phyloP scores from a whole-genome alignment of 1,140 invertebrate species.

The Pseudachorutes palmiensis region DNA sequence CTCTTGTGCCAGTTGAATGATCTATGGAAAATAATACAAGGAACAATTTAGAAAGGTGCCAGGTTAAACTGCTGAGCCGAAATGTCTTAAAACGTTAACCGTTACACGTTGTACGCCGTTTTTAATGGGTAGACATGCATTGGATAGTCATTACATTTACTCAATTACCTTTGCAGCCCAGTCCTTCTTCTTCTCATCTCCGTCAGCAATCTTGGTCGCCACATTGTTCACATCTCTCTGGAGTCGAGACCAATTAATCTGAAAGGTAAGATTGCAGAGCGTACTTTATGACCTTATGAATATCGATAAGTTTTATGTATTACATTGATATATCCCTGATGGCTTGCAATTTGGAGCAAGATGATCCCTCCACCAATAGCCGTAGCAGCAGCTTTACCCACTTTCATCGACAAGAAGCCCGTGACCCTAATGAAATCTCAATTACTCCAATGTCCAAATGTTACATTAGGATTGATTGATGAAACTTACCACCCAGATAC shows the following conservation, averaged over 20 bases:
- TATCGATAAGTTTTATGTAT: slow-evolving; percentile 31
- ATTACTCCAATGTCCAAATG: background rate
- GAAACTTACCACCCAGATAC: slow-evolving; percentile 71
- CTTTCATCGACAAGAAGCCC: slow-evolving; percentile 81
- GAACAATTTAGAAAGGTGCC: slow-evolving; percentile 10
- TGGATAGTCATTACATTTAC: background rate
- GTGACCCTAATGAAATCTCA: slow-evolving; percentile 58
- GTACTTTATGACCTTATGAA: background rate
- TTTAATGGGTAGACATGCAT: too few species aligned
- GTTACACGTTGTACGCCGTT: background rate
- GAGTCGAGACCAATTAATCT: slow-evolving; percentile 77
- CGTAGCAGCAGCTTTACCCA: slow-evolving; percentile 80
- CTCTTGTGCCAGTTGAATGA: slow-evolving; percentile 65
- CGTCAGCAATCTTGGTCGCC: slow-evolving; percentile 65
- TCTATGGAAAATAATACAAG: slow-evolving; percentile 25
- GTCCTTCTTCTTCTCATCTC: slow-evolving; percentile 52
- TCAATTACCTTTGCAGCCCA: slow-evolving; percentile 72
- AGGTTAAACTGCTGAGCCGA: background rate
- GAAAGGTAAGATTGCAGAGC: slow-evolving; percentile 1
- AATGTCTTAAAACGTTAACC: slow-evolving; percentile 2
- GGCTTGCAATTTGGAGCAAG: slow-evolving; percentile 76
- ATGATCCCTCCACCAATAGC: slow-evolving; percentile 81
- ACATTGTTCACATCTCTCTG: slow-evolving; percentile 71
- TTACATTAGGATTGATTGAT: background rate
- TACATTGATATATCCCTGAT: slow-evolving; percentile 78